Evolutionary conservation across 2,113 vertebrate species (phyloP), one percentile per base, ranked within the genome.

Genomic region (Psephotus haematonotus): DNA sequence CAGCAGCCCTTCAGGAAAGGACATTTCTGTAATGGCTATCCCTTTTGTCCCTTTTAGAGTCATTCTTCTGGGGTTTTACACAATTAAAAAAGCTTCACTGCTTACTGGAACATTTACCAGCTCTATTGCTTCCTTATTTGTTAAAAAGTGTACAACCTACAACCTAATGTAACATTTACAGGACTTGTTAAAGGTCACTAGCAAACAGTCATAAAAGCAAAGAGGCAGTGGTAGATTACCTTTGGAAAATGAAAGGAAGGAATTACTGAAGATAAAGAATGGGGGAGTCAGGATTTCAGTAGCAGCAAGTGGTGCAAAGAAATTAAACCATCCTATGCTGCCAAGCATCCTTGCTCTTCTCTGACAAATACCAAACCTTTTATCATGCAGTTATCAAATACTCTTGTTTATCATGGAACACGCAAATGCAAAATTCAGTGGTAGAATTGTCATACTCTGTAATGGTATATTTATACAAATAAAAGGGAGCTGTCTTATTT

Each of bases 181-280:
- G 69, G 47, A 22, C 80, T 90, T 86, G 69, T 86, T 85, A 91
- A 94, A 92, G 95, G 90, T 94, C 88, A 96, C 77, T 49, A 69
- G 75, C 74, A 82, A 91, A 86, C 29, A 68, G 64, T 39, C 70
- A 71, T 15, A 31, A 95, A 94, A 93, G 82, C 64, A 84, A 64
- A 79, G 46, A 83, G 37, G 55, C 82, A 78, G 33, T 43, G 18
- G 71, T 47, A 81, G 83, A 90, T 74, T 74, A 77, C 43, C 46
- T 95, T 90, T 68, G 65, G 60, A 79, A 92, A 88, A 33, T 22
- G 57, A 90, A 87, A 67, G 31, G 59, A 53, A 91, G 65, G 39
- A 69, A 59, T 71, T 57, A 64, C 55, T 78, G 20, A 81, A 65
- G 53, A 70, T 57, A 86, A 77, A 53, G 13, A 8, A 12, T 62